Base-by-base conservation (phyloP, 1,140 invertebrate genomes). In the Ectropis grisescens region DNA sequence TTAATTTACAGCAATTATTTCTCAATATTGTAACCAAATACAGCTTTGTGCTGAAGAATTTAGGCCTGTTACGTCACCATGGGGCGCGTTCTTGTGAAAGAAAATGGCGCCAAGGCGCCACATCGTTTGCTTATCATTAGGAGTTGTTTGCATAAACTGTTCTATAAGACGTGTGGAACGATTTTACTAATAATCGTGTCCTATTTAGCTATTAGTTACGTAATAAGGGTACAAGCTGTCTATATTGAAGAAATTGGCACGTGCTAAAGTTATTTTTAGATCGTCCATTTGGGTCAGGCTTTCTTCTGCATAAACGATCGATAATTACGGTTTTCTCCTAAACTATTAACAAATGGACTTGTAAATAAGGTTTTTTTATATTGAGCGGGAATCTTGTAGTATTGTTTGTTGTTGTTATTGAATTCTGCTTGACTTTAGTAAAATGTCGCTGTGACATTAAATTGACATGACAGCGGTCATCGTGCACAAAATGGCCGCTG, bases 101-200 rank as follows among this genome's bases (percentile, higher is more conserved):
- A 83, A 83, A 83, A 83, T 83, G 81, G 81, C 81, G 81, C 78
- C 80, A 83, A 82, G 58, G 57, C 60, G 56, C 55, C 61, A 60
- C 58, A 61, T 60, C 51, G 34, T 30, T 40, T 49, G 40, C 39
- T 58, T 58, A 52, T 52, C 41, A 49, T 43, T 41, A 34, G 14
- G 13, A 33, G 13, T 16, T 35, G 37, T 11, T 16, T 40, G 27
- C 30, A 25, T 37, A 37, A 11, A 28, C 19, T 36, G 24, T 13
- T 10, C 14, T 33, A 22, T 31, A 28, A 12, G 15, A 16, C 11
- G 30, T 26, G 25, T 9, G 4, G 10, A 3, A 26, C n/a, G 25
- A 9, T 26, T 4, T 29, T 29, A 22, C 4, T 22, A 22, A 5
- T 4, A 22, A 22, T 22, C 19, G n/a, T n/a, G n/a, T n/a, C n/a